Base-by-base conservation (phyloP, 2,888 invertebrate species). In the Willowsia nigromaculata region DNA sequence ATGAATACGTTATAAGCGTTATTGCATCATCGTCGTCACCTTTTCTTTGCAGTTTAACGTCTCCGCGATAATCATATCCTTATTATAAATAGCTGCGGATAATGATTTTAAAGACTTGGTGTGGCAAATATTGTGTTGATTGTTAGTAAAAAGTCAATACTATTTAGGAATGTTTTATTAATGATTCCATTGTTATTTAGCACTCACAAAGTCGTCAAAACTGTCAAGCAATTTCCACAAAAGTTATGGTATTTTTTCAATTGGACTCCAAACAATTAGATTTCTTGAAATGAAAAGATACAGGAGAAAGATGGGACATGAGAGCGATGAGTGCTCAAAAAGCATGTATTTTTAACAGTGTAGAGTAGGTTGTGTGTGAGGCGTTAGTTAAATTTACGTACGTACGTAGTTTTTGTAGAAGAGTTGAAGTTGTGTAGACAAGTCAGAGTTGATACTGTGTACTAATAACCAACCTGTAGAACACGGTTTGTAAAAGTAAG, bases 401-500 rank as follows among this genome's bases (percentile, higher is more conserved):
- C 76, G 82, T 88, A 71, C 82, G 81, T 78, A 65, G 85, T 87
- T 87, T 87, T 71, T 76, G 78, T 87, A 82, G 82, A 82, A 74
- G 81, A 74, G 84, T 87, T 71, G 82, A 82, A 59, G 81, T 71
- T 74, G 71, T 76, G 85, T 80, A 88, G 88, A 88, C 88, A 88
- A 88, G 88, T 88, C 88, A 78, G 88, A 84, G 88, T 84, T 88
- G 88, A 88, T 84, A 84, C 83, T 83, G 88, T 88, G 76, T 83
- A 83, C 88, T 88, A 88, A 88, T 88, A 88, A 65, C 84, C 84
- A 84, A 88, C 88, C 84, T 88, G 84, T 83, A 88, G 88, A 84
- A 88, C 88, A 88, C 84, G 88, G 88, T 80, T 84, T 88, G 88
- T 68, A 84, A 80, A 88, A 86, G 53, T 68, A 88, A 76, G 84